Base-by-base conservation (phyloP, 2,797 vertebrate genomes). In the Bryconaethiops microstoma region DNA sequence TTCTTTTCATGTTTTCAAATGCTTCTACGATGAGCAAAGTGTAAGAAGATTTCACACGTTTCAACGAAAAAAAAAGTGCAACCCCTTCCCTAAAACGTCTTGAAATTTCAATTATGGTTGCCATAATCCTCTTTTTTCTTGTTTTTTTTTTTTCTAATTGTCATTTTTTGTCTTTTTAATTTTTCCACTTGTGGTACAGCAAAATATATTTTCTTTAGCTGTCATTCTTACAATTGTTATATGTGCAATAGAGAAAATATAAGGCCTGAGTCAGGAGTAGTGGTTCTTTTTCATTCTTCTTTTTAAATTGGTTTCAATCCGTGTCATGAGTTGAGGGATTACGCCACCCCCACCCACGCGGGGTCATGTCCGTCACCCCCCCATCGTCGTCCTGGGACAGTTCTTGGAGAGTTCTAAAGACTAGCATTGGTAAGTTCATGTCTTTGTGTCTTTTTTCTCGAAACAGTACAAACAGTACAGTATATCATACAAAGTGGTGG, bases 191-290 rank as follows among this genome's bases (percentile, higher is more conserved):
- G 96, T 96, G 96, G 96, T 98, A 98, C 96, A 98, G 97, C 96
- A 99, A 99, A 99, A 99, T 99, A 99, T 95, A 98, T 96, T 95
- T 98, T 98, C 96, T 97, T 96, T 95, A 96, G 96, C 96, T 95
- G 94, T 97, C 96, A 96, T 94, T 96, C 94, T 92, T 95, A 97
- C 95, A 98, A 98, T 93, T 97, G 95, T 95, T 97, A 95, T 95
- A 96, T 98, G 97, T 99, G 97, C 97, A 98, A 95, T 96, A 97
- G 96, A 98, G 95, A 96, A 97, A 97, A 98, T 96, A 96, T 99
- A 99, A 99, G 97, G 98, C 98, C 97, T 96, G 97, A 97, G 97
- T 97, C 96, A 96, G 96, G 97, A 97, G 97, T 97, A 97, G 96
- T 97, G 96, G 96, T 97, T 97, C 89, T 90, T 84, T 88, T 90